Conservation (phyloP, 2,113 vertebrate genomes). For the Xyrauchen texanus region DNA sequence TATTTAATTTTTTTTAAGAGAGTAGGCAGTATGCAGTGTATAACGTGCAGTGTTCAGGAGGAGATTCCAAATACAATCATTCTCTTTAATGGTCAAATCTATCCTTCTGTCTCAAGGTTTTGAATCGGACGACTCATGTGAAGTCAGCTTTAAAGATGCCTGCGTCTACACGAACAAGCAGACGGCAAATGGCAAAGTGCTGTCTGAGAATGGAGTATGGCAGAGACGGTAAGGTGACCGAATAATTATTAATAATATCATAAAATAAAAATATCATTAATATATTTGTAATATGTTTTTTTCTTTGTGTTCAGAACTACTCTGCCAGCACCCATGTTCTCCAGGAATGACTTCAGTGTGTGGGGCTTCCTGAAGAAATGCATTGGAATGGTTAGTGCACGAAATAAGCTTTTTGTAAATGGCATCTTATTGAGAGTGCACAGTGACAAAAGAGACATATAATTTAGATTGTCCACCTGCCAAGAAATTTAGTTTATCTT, state of each 20-base stretch:
- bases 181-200: conserved; percentile 68
- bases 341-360: conserved; percentile 91
- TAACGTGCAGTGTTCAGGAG: too few species aligned
- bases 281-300: background rate
- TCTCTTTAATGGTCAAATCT: background rate
- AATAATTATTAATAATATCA: background rate
- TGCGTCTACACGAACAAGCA: conserved; percentile 73
- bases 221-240: conserved; percentile 78
- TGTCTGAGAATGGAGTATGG: conserved; percentile 85
- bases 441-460: background rate
- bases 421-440: too few species aligned
- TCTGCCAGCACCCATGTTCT: conserved; percentile 90
- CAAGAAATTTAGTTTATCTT: background rate
- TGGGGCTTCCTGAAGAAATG: conserved; percentile 97
- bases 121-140: conserved; percentile 92
- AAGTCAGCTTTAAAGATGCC: conserved; percentile 84
- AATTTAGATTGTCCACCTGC: background rate
- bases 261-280: background rate
- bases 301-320: conserved; percentile 73
- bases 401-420: background rate
- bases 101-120: conserved; percentile 80
- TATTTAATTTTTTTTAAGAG: too few species aligned
- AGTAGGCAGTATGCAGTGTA: too few species aligned
- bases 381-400: conserved; percentile 89
- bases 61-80: background rate